Evolutionary conservation across 64 coral and sea anemone species (phyloP).

Genomic region (Stichodactyla mertensii): DNA sequence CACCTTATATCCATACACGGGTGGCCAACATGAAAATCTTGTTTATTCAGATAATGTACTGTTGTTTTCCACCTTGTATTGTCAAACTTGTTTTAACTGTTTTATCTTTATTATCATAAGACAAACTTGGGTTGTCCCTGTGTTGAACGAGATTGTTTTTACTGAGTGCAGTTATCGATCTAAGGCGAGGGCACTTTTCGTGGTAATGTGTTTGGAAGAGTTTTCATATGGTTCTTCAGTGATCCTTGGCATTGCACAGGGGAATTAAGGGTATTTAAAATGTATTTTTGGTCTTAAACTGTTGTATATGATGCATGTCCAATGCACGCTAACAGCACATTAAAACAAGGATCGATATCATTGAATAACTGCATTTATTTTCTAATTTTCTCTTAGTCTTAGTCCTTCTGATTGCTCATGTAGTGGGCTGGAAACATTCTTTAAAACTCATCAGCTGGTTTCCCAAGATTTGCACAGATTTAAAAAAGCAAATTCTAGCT

Average conservation of each 20-base stretch:
- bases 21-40: not conserved
- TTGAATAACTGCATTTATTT: not conserved
- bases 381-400: not conserved
- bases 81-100: not conserved
- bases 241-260: constrained; percentile 13
- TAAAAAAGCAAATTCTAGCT: not conserved
- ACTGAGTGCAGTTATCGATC: not conserved
- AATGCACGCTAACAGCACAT: not conserved
- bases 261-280: constrained; percentile 20
- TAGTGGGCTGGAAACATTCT: not conserved
- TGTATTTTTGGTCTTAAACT: not conserved
- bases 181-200: not conserved
- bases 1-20: not conserved
- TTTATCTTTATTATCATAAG: constrained; percentile 10
- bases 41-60: not conserved
- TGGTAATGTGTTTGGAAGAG: constrained; percentile 8
- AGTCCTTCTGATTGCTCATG: not conserved
- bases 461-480: not conserved
- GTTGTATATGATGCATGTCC: not conserved
- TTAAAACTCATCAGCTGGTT: not conserved
- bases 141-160: not conserved
- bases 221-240: not conserved
- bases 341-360: not conserved
- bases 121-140: not conserved
- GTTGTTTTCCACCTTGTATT: not conserved